phyloP scores from a whole-genome alignment of 2,888 invertebrate species.

The Rhagium mordax region DNA sequence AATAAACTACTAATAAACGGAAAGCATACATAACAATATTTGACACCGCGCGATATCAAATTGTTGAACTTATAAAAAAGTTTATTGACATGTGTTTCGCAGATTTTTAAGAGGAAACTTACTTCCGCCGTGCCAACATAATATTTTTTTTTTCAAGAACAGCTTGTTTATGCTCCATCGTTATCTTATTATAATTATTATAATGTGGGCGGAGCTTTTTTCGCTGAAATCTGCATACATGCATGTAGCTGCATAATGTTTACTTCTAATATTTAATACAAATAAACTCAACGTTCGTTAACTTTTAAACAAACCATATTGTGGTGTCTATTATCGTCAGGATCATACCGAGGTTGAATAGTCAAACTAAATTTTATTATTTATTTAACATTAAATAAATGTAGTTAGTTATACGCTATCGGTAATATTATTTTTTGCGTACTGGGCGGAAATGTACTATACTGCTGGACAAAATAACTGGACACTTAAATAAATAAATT shows the following conservation, averaged over 20 bases:
- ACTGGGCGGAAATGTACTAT: no score
- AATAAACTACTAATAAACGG: not conserved
- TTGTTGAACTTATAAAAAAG: conserved; percentile 34
- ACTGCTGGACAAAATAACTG: no score
- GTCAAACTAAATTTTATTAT: not conserved
- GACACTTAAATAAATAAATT: no score
- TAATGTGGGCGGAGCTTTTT: conserved; percentile 34
- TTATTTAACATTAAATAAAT: not conserved
- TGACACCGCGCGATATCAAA: not conserved
- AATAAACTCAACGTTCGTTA: conserved; percentile 39
- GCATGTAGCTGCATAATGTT: conserved; percentile 40
- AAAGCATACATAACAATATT: not conserved
- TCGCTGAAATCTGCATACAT: conserved; percentile 40
- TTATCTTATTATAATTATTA: conserved; percentile 45
- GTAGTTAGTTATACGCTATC: no score
- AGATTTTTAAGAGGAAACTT: conserved; percentile 52
- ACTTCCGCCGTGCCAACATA: conserved; percentile 48
- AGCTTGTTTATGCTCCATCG: conserved; percentile 43
- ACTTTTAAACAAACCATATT: conserved; percentile 25
- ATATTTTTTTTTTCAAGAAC: conserved; percentile 42
- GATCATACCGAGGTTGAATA: not conserved
- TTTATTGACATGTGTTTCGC: conserved; percentile 51
- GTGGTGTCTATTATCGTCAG: not conserved
- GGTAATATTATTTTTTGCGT: no score
- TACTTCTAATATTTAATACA: conserved; percentile 31